Conservation (phyloP, 2,888 invertebrate species). For the Holacanthella duospinosa region DNA sequence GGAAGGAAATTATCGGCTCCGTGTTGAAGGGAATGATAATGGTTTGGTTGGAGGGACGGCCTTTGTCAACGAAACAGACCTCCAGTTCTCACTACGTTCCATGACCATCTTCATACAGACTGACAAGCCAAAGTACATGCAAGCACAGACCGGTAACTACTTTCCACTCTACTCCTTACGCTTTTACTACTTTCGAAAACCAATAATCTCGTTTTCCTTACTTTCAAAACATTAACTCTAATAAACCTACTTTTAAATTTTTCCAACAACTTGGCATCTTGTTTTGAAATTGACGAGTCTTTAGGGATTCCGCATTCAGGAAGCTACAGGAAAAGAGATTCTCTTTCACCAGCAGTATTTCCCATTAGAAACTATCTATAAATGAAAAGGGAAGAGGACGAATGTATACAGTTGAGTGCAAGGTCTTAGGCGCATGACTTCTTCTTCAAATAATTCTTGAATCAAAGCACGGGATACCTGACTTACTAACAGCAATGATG, state of each 20-base stretch:
- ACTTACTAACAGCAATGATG: background rate
- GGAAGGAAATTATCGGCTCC: constrained; percentile 68
- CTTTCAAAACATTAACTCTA: background rate
- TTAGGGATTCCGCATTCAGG: too few relatives aligned
- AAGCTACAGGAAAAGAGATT: background rate
- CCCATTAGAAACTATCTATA: background rate
- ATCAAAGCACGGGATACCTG: background rate
- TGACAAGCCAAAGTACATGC: constrained; percentile 90
- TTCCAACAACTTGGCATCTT: background rate
- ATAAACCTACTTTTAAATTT: background rate
- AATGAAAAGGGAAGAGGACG: background rate
- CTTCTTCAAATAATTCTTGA: too few relatives aligned
- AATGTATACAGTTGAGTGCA: too few relatives aligned
- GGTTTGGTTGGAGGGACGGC: constrained; percentile 72
- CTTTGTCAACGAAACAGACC: constrained; percentile 74
- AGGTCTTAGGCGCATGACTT: too few relatives aligned
- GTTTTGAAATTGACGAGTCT: background rate
- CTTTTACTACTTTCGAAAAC: background rate
- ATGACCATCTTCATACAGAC: constrained; percentile 93
- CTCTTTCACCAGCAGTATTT: background rate
- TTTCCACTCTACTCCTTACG: background rate
- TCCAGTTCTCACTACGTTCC: constrained; percentile 76
- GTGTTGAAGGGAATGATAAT: constrained; percentile 71
- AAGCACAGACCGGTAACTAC: constrained; percentile 63
- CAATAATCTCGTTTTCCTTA: background rate